Base-by-base conservation (phyloP, 2,113 vertebrate species). In the Pangasianodon hypophthalmus region DNA sequence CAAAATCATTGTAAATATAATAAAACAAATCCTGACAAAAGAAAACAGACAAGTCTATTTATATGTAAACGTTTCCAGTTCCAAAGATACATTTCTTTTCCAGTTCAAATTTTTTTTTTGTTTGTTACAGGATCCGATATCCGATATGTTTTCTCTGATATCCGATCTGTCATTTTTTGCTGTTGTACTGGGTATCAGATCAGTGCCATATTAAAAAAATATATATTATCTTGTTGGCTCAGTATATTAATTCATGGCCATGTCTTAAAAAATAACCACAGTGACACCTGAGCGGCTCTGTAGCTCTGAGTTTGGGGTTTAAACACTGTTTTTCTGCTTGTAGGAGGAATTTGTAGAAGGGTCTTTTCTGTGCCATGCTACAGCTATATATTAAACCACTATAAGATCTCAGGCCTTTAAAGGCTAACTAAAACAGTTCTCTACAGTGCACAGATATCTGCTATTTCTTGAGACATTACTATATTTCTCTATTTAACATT, bases 401-500 rank as follows among this genome's bases (percentile, higher is more conserved):
- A 71, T 90, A 62, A 87, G 90, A 84, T 87, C 52, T 81, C 89
- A 90, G 92, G 71, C 85, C 50, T 80, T 85, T 87, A 83, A 75
- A 62, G 82, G 52, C 64, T 92, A 93, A 95, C 92, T 93, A 87
- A 94, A 95, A 93, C 91, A 88, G 79, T 56, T 85, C 80, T 85
- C n/a, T 75, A 85, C 84, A 87, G 81, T 86, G 21, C 82, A 83
- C 18, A 69, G 46, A 84, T 88, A 85, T 90, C 85, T n/a, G n/a
- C n/a, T 87, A 44, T 44, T 44, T 44, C 6, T 44, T 75, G 37
- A 44, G 37, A 41, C 37, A 44, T 48, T 90, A 84, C 82, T 69
- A 26, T 77, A 48, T 83, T 84, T 91, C 50, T 60, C 81, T 84
- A 10, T 87, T 11, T 80, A 56, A 37, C 54, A 32, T 77, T 83